These are phyloP conservation scores for Acanthosepion lycidas DNA, from an alignment of 2,888 invertebrate genomes.

Conservation along the genomic window DNA sequence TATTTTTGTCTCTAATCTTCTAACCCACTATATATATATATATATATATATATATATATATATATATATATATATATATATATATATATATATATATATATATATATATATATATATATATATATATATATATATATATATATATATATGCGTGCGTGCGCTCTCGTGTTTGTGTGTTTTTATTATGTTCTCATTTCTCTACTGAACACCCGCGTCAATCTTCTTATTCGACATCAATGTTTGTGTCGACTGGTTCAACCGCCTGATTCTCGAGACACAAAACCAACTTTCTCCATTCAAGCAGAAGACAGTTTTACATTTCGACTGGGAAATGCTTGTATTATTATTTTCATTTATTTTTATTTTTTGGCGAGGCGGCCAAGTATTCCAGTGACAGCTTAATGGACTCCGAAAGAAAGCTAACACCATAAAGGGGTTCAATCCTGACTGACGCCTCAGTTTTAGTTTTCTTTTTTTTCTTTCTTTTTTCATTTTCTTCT, in stretches of 20 bases:
- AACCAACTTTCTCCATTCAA: conserved; percentile 8
- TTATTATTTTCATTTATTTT: not conserved
- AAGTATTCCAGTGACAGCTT: conserved; percentile 3
- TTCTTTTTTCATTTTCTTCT: not conserved
- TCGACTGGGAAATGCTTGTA: not conserved
- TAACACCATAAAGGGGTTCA: not conserved
- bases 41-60: no score
- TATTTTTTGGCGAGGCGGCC: not conserved
- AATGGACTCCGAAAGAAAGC: not conserved
- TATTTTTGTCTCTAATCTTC: no score
- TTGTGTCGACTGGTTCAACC: not conserved
- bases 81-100: no score
- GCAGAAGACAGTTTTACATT: not conserved
- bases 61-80: no score
- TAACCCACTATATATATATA: no score
- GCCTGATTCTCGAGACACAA: not conserved
- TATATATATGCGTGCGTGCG: not conserved
- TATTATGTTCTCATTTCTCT: not conserved
- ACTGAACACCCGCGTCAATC: not conserved
- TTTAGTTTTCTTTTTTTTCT: not conserved
- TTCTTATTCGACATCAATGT: not conserved
- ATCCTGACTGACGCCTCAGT: not conserved
- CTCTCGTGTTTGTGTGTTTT: not conserved
- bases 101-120: no score
- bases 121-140: not conserved